Conservation (phyloP, 2,888 invertebrate genomes). For the Hypercompe scribonia region DNA sequence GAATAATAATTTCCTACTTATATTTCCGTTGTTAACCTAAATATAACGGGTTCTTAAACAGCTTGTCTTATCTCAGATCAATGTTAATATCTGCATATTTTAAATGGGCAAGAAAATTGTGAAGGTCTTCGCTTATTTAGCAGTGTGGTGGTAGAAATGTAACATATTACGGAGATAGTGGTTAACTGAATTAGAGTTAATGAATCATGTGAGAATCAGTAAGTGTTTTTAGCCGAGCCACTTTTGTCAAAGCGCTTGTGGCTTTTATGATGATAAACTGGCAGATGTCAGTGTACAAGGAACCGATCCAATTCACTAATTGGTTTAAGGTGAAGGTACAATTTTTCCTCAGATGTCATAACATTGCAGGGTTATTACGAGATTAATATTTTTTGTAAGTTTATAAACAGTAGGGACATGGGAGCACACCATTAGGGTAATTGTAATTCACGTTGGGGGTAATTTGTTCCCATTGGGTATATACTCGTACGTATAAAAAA, state of each 20-base stretch:
- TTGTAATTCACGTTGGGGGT: too few species aligned
- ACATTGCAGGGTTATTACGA: too few species aligned
- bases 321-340: not conserved
- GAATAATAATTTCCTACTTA: conserved; percentile 5
- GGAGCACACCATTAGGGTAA: too few species aligned
- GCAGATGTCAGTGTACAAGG: not conserved
- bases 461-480: too few species aligned
- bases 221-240: too few species aligned
- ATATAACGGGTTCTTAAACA: not conserved
- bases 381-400: too few species aligned
- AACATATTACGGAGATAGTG: not conserved
- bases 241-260: too few species aligned
- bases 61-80: not conserved
- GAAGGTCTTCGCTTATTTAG: not conserved
- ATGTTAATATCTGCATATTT: not conserved
- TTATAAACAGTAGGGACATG: too few species aligned
- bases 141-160: not conserved
- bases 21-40: not conserved
- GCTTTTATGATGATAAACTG: too few species aligned
- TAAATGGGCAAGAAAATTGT: not conserved
- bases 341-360: too few species aligned
- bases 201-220: too few species aligned
- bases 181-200: not conserved
- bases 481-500: too few species aligned
- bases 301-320: not conserved